These are phyloP conservation scores for Euphonia xanthogaster DNA, from an alignment of 2,797 vertebrate genomes.

Conservation along the genomic window DNA sequence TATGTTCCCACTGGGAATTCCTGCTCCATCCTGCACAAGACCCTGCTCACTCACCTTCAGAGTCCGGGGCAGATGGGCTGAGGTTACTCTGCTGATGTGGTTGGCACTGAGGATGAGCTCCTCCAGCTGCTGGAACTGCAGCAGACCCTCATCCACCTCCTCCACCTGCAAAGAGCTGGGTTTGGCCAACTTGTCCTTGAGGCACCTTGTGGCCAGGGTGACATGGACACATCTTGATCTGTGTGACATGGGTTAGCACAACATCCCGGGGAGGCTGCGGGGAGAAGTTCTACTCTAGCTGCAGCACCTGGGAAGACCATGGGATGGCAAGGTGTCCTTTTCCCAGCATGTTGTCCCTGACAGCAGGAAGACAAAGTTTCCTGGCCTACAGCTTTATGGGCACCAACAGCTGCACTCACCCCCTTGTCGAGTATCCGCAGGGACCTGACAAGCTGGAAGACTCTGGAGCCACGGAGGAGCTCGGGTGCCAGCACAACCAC, in stretches of 20 bases:
- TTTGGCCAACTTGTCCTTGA: neutral
- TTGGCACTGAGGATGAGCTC: conserved; percentile 85
- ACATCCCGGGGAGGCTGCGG: rapidly evolving
- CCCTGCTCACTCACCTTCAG: conserved; percentile 73
- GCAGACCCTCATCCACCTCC: conserved; percentile 76
- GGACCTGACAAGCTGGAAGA: conserved; percentile 73
- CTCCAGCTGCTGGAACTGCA: conserved; percentile 82
- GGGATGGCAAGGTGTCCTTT: neutral
- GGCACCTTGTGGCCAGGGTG: neutral
- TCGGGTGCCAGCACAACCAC: conserved; percentile 66
- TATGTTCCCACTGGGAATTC: neutral
- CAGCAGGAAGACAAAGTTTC: neutral
- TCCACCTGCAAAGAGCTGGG: conserved; percentile 72
- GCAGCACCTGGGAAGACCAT: neutral
- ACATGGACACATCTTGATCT: rapidly evolving
- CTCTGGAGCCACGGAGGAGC: neutral
- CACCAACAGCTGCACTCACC: conserved; percentile 68
- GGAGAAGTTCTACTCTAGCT: neutral
- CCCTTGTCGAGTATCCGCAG: conserved; percentile 76
- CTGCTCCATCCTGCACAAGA: neutral
- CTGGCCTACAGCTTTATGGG: neutral
- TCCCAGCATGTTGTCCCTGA: neutral
- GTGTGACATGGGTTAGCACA: rapidly evolving
- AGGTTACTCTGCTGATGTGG: conserved; percentile 74
- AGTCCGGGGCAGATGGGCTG: conserved; percentile 76